Conservation (phyloP, 2,113 vertebrate species). For the Ardeotis arabs region DNA sequence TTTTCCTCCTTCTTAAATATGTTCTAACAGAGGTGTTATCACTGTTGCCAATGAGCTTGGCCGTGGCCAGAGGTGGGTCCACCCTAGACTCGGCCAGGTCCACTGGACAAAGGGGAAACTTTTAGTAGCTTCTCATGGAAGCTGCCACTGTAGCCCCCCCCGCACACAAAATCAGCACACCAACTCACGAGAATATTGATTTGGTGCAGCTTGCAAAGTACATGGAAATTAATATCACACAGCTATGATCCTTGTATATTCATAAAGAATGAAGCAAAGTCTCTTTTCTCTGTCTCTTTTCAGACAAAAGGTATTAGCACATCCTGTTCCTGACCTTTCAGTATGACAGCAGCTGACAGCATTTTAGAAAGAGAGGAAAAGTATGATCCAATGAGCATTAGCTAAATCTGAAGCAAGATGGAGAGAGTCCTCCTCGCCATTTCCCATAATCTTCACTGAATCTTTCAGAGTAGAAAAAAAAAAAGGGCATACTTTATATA, state of each 20-base stretch:
- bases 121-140: no score
- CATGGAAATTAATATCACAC: neutral
- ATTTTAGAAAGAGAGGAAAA: neutral
- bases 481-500: slow-evolving; percentile 20
- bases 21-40: no score
- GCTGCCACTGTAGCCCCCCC: no score
- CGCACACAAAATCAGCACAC: no score
- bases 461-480: neutral
- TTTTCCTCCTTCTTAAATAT: no score
- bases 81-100: no score
- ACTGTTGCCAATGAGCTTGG: no score
- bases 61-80: no score
- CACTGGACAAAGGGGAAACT: no score
- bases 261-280: neutral
- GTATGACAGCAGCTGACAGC: neutral
- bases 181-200: neutral
- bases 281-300: neutral
- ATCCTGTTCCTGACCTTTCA: neutral
- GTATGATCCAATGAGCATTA: neutral
- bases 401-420: slow-evolving; percentile 26
- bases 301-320: neutral
- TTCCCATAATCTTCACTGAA: neutral
- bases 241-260: neutral
- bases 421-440: neutral
- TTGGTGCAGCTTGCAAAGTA: neutral